These are phyloP conservation scores for Stomatorhinus ivindoensis DNA, from an alignment of 2,113 vertebrate genomes.

Conservation along the genomic window DNA sequence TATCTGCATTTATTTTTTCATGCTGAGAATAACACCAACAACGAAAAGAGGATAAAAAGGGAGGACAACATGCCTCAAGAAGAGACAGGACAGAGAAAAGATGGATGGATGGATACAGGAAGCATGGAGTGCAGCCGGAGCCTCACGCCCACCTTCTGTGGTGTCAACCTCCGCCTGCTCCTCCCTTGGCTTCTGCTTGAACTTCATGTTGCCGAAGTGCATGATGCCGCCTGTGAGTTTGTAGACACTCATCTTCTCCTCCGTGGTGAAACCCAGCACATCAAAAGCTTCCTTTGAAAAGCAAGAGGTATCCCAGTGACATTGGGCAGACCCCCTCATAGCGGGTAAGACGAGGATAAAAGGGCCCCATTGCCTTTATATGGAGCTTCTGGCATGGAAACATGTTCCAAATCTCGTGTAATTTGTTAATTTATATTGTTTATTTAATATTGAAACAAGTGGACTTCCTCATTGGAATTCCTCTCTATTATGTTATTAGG, in stretches of 20 bases:
- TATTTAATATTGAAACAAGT: not conserved
- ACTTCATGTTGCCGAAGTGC: constrained; percentile 73
- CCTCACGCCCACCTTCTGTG: constrained; percentile 53
- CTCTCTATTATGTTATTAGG: not conserved
- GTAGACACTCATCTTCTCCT: constrained; percentile 67
- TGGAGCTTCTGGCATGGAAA: too few relatives aligned
- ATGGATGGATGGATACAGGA: not conserved
- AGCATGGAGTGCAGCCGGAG: too few relatives aligned
- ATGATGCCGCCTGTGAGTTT: constrained; percentile 71
- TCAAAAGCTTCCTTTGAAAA: constrained; percentile 46
- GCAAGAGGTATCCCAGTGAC: not conserved
- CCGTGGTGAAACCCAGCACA: constrained; percentile 63
- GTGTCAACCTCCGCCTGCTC: constrained; percentile 69
- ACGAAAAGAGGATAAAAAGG: not conserved
- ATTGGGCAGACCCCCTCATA: not conserved
- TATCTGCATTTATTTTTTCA: not conserved
- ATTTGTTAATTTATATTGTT: not conserved
- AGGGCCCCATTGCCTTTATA: not conserved
- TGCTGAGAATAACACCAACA: not conserved
- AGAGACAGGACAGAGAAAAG: not conserved
- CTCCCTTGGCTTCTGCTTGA: constrained; percentile 72
- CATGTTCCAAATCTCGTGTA: not conserved
- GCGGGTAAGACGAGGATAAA: not conserved
- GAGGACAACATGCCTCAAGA: not conserved
- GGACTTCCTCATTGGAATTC: not conserved